Base-by-base conservation (phyloP, 2,888 invertebrate species). In the Drosophila parthenogenetica region DNA sequence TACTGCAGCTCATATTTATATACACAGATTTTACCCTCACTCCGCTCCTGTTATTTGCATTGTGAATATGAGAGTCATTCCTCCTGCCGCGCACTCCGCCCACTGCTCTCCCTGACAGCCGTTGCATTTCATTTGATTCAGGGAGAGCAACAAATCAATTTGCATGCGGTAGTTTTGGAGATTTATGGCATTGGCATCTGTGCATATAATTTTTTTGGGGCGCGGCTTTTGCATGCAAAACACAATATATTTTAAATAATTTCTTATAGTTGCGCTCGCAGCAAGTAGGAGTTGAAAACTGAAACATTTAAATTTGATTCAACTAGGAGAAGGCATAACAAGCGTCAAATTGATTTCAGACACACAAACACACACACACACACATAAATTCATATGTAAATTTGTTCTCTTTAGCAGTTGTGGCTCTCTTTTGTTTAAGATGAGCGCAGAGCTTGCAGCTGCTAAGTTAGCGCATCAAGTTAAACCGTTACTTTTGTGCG, bases 141-240 rank as follows among this genome's bases (percentile, higher is more conserved):
- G 69, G 67, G 73, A 65, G 69, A 74, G 83, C 80, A 87, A 82
- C 80, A 85, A 85, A 85, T 87, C 87, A 85, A 85, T 85, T 87
- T 82, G 79, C 83, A 87, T 79, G 75, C 73, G 75, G 73, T 75
- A 79, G 73, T 79, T 81, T 69, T 40, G 67, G 42, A 72, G 73
- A 83, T 83, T 83, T 83, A 83, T 83, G 72, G 63, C 78, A 63
- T 63, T 69, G 64, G 29, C 69, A 74, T 63, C 45, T 72, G 77
- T 57, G 66, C 46, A 58, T 48, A 62, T 76, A 35, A 62, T 35
- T 35, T 50, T 68, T 60, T 71, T 60, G 49, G 66, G 69, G 77
- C 61, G 77, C 46, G 45, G 39, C 61, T 55, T 62, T 50, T 40
- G 55, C 50, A 64, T 67, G 54, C 72, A 46, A 69, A 78, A 69